A percentile compares a stretch with the other conserved stretches of the same genome.
phyloP scores from a whole-genome alignment of 2,888 invertebrate species.

The Spilarctia lutea region DNA sequence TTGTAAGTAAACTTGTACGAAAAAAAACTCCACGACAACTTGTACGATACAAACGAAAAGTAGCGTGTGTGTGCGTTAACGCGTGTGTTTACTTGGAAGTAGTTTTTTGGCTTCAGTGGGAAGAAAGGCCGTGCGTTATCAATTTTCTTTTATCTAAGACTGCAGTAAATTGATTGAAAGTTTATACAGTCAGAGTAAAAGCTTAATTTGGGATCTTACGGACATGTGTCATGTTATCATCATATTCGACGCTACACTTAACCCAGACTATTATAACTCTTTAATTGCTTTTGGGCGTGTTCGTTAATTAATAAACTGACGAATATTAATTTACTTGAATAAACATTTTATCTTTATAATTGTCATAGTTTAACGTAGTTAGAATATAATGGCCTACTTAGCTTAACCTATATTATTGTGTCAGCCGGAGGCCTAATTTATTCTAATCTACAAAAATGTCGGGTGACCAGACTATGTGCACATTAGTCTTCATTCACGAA shows the following conservation, averaged over 20 bases:
- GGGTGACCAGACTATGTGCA: conserved; percentile 35
- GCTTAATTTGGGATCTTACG: neutral
- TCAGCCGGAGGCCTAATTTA: conserved; percentile 36
- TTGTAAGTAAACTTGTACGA: no score
- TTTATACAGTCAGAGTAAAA: neutral
- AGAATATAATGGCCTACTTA: conserved; percentile 12
- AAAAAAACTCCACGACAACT: no score
- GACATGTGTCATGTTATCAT: neutral
- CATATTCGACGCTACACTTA: neutral
- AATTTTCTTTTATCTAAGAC: no score
- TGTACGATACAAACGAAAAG: no score
- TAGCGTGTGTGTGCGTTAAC: no score
- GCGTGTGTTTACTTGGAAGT: no score
- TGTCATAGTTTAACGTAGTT: conserved; percentile 8
- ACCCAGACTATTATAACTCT: neutral
- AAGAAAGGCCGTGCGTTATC: no score
- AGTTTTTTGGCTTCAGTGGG: no score
- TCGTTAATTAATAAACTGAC: neutral
- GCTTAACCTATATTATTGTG: conserved; percentile 26
- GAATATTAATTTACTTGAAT: neutral
- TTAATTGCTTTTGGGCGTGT: neutral
- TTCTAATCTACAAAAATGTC: conserved; percentile 44
- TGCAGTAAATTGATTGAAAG: neutral
- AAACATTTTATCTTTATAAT: neutral
- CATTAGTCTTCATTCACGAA: conserved; percentile 29